A percentile compares a stretch with the other conserved stretches of the same genome.
These are phyloP conservation scores for Portunus trituberculatus DNA, from an alignment of 1,140 invertebrate species.

Conservation along the genomic window DNA sequence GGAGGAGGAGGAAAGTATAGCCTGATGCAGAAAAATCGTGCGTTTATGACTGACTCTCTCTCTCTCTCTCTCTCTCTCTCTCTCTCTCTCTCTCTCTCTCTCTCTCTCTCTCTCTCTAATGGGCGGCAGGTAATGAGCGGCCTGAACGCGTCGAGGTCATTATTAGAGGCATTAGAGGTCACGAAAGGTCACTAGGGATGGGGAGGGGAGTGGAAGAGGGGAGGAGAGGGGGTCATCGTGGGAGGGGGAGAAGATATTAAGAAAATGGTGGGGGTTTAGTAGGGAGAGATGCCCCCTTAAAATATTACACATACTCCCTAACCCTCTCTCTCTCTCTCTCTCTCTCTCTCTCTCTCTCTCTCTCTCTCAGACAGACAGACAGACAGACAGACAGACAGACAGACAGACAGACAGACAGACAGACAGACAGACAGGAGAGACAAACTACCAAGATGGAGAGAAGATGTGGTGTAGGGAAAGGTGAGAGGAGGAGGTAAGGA, in stretches of 20 bases:
- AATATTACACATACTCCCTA: neutral
- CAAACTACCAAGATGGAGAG: neutral
- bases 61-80: too few relatives aligned
- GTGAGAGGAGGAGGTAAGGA: neutral
- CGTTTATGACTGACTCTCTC: too few relatives aligned
- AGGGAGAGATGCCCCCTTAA: too few relatives aligned
- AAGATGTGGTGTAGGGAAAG: neutral
- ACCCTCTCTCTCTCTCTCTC: constrained; percentile 32
- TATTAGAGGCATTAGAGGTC: neutral
- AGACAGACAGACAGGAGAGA: neutral
- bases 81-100: too few relatives aligned
- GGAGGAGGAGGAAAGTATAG: too few relatives aligned
- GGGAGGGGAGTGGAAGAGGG: too few relatives aligned
- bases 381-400: neutral
- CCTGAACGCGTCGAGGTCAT: neutral
- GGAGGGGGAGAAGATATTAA: too few relatives aligned
- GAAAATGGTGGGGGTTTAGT: too few relatives aligned
- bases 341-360: neutral
- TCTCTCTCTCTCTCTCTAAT: too few relatives aligned
- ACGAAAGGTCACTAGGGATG: neutral
- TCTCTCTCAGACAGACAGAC: neutral
- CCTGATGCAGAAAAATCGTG: too few relatives aligned
- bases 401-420: neutral
- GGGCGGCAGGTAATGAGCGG: too few relatives aligned
- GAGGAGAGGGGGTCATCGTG: too few relatives aligned